A percentile compares a stretch with the other conserved stretches of the same genome.
These are phyloP conservation scores for Vanessa atalanta DNA, from an alignment of 1,140 invertebrate species.

Conservation along the genomic window DNA sequence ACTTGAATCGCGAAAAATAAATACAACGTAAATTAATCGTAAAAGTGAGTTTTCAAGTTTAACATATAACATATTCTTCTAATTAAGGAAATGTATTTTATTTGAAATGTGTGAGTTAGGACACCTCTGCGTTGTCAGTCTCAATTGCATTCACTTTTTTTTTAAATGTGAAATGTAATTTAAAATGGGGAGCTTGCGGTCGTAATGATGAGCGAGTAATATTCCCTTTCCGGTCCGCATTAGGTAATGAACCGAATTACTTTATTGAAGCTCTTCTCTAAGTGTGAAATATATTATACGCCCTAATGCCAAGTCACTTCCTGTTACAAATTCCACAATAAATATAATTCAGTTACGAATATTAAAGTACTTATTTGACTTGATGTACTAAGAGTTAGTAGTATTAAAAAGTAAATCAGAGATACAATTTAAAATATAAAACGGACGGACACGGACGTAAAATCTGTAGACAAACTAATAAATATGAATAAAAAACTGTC, in stretches of 20 bases:
- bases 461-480: too few relatives aligned
- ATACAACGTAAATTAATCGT: too few relatives aligned
- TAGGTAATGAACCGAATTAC: slow-evolving; percentile 75
- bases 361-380: too few relatives aligned
- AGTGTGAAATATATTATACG: slow-evolving; percentile 70
- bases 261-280: slow-evolving; percentile 65
- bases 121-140: slow-evolving; percentile 43
- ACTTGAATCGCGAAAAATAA: too few relatives aligned
- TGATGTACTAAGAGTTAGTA: too few relatives aligned
- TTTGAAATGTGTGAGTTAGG: slow-evolving; percentile 2
- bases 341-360: slow-evolving; percentile 1
- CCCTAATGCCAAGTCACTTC: slow-evolving; percentile 52
- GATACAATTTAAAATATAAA: too few relatives aligned
- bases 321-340: slow-evolving; percentile 26
- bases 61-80: slow-evolving; percentile 19
- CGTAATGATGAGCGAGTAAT: slow-evolving; percentile 74
- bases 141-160: slow-evolving; percentile 33
- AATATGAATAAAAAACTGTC: too few relatives aligned
- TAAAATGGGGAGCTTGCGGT: slow-evolving; percentile 69
- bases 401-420: too few relatives aligned
- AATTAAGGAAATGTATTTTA: slow-evolving; percentile 36
- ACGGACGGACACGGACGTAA: too few relatives aligned
- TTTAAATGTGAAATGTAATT: slow-evolving; percentile 62
- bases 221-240: slow-evolving; percentile 67
- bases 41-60: too few relatives aligned